phyloP scores from a whole-genome alignment of 1,140 invertebrate genomes.

The Micrasema minimum region DNA sequence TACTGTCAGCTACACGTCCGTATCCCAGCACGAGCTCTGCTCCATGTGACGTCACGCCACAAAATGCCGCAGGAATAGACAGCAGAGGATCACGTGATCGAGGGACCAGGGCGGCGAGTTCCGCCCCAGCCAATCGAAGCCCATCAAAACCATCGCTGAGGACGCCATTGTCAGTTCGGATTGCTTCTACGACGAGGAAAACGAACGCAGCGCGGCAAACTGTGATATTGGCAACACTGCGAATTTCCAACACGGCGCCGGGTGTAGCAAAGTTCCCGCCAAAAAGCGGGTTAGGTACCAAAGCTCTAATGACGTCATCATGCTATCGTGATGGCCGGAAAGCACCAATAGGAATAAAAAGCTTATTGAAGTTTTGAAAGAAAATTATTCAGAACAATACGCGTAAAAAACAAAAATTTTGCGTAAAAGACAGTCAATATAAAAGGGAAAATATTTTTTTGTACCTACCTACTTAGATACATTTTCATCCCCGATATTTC shows the following conservation, averaged over 20 bases:
- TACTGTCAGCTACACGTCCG: conserved; percentile 59
- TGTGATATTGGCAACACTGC: conserved; percentile 20
- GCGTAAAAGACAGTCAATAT: too few species aligned
- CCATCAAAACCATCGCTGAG: conserved; percentile 49
- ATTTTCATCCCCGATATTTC: too few species aligned
- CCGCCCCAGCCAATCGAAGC: conserved; percentile 32
- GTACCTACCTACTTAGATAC: too few species aligned
- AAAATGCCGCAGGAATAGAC: conserved; percentile 60
- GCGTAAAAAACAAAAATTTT: too few species aligned
- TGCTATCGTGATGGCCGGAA: conserved; percentile 42
- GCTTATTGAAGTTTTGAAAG: neutral
- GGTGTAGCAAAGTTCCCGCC: conserved; percentile 18
- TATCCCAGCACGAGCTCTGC: conserved; percentile 65
- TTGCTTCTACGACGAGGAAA: conserved; percentile 37
- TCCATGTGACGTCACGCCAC: conserved; percentile 64
- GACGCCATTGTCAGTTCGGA: conserved; percentile 42
- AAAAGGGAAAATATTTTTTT: too few species aligned
- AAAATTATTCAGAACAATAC: too few species aligned
- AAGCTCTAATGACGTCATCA: conserved; percentile 46
- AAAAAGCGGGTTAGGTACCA: conserved; percentile 51
- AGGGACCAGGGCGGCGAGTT: conserved; percentile 47
- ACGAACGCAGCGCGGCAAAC: neutral
- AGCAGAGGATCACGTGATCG: conserved; percentile 55
- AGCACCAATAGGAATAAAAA: conserved; percentile 19
- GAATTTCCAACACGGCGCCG: conserved; percentile 15